Base-by-base conservation (phyloP, 1,140 invertebrate species). In the Pollicipes pollicipes region DNA sequence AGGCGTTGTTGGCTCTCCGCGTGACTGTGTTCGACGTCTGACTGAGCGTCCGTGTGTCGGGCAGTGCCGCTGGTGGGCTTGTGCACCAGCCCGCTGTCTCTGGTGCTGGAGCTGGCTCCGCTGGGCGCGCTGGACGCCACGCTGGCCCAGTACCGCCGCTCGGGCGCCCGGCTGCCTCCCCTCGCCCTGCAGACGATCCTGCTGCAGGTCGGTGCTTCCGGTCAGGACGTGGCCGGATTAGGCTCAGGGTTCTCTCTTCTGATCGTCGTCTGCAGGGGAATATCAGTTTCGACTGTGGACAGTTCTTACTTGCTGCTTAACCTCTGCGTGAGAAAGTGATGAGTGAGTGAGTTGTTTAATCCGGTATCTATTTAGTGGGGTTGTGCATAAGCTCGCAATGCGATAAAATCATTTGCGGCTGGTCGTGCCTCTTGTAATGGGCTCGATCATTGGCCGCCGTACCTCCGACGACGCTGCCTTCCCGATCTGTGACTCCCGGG, bases 101-200 rank as follows among this genome's bases (percentile, higher is more conserved):
- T 99, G 45, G 87, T 98, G 3, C 82, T 98, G 26, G 90, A 90
- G 75, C 81, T 97, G 68, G 97, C 97, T 0, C 95, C 95, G 0
- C 84, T 88, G 77, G 95, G 97, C 8, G 90, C 94, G 0, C 82
- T 98, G 0, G 90, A 95, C 78, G 82, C 84, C 30, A 85, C 88
- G 16, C 82, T 98, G 17, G 86, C 88, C 24, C 86, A 90, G 77
- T 95, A 95, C 79, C 81, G 89, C 73, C 83, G 90, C 72, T 90
- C 87, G 70, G 94, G 94, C 0, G 87, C 87, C 0, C 87, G 87
- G 74, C 82, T 98, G 13, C 86, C 89, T 28, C 83, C 89, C 0
- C 87, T 88, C 71, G 89, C 88, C 0, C 83, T 97, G 1, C 92
- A 95, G 75, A 86, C 90, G 29, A 84, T 95, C 31, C 88, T 94